Evolutionary conservation across 2,797 vertebrate genomes (phyloP), one percentile per base, ranked within the genome.

Genomic region (Peromyscus eremicus): DNA sequence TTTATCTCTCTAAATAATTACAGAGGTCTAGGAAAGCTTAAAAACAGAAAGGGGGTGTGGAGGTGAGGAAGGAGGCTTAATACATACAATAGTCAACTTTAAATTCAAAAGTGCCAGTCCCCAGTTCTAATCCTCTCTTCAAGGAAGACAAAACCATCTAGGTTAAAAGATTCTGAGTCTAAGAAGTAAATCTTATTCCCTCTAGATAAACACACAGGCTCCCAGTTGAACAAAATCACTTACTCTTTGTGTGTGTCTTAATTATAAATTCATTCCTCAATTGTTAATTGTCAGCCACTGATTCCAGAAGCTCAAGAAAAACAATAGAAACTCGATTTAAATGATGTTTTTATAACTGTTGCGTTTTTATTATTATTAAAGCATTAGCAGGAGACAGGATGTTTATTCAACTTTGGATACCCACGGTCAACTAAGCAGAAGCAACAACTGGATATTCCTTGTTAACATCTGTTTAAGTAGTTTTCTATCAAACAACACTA

Each of bases 131-230:
- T 95, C 91, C 60, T 95, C 79, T 94, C 97, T 92, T 97, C 75
- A 88, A 89, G 94, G 82, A 97, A 97, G 95, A 95, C 85, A 96
- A 97, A 97, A 90, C 94, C 95, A 96, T 91, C 91, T 76, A 40
- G 84, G 66, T 80, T 89, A 95, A 93, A 97, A 85, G 71, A 79
- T 75, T 92, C 80, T 57, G 49, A 94, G 27, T 94, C 60, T 32
- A 95, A 94, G 86, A 88, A 60, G 25, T 70, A 90, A 96, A 91
- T 27, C 60, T 94, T 66, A 96, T 77, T 90, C 82, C 40, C 55
- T 93, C 84, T 92, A 94, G 91, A 94, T 92, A 94, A 92, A 62
- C 52, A 46, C 3, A 5, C 68, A 68, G 89, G 88, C 37, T 73
- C 92, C 89, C 32, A n/a, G 12, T 68, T 84, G 70, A 89, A 62